Percentiles rank a stretch among this genome's conserved stretches.
Conservation (phyloP, 2,113 vertebrate species). For the Syngnathus scovelli region DNA sequence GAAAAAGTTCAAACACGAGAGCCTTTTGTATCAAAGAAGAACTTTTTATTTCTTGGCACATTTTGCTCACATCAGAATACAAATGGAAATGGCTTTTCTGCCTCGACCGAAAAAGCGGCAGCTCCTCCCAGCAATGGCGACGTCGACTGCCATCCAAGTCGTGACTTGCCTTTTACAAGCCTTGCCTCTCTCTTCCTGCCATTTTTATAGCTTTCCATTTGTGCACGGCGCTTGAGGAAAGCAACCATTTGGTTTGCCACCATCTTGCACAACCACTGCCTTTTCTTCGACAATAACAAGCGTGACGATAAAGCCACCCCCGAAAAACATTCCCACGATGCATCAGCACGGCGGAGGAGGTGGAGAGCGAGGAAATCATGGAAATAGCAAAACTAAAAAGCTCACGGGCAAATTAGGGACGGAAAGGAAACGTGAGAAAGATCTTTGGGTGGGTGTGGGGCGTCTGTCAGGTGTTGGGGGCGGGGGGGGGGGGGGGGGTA, state of each 20-base stretch:
- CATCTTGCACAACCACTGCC: background rate
- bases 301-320: constrained; percentile 33
- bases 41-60: no score
- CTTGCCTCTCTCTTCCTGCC: background rate
- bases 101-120: background rate
- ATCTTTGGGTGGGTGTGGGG: constrained; percentile 13
- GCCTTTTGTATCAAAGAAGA: no score
- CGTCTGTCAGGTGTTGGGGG: no score
- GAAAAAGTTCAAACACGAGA: no score
- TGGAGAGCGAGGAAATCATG: constrained; percentile 6
- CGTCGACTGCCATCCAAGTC: background rate
- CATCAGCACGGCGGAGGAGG: constrained; percentile 15
- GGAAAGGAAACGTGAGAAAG: constrained; percentile 10
- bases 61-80: no score
- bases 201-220: background rate
- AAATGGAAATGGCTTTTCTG: background rate
- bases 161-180: background rate
- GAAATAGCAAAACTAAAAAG: constrained; percentile 20
- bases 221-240: background rate
- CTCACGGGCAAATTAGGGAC: constrained; percentile 27
- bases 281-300: constrained; percentile 7
- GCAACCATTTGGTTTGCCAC: background rate
- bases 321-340: constrained; percentile 33
- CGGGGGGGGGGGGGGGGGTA: constrained; percentile 9
- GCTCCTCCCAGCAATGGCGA: background rate